phyloP scores from a whole-genome alignment of 2,113 vertebrate genomes.

The Microcebus tavaratra region DNA sequence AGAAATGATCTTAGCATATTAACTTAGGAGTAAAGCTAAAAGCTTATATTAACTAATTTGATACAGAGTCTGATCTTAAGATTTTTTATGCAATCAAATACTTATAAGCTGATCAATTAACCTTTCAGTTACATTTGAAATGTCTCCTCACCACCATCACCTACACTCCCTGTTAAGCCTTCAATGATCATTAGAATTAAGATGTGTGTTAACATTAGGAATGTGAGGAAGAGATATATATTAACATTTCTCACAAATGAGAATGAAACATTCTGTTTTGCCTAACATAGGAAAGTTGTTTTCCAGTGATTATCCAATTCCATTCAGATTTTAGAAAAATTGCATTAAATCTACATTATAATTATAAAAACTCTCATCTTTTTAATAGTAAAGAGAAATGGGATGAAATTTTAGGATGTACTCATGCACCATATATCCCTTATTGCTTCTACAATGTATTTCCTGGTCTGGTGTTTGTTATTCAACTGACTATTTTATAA shows the following conservation, averaged over 20 bases:
- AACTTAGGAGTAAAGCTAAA: background rate
- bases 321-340: background rate
- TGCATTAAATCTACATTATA: background rate
- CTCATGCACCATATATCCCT: background rate
- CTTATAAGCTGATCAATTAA: background rate
- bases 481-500: conserved; percentile 21
- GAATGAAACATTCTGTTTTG: background rate
- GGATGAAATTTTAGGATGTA: background rate
- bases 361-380: background rate
- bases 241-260: background rate
- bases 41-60: background rate
- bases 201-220: background rate
- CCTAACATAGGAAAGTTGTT: background rate
- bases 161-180: background rate
- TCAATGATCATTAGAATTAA: background rate
- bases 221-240: background rate
- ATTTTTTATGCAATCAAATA: background rate
- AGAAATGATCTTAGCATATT: background rate
- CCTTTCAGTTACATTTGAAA: background rate
- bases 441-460: background rate
- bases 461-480: background rate
- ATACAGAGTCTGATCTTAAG: background rate
- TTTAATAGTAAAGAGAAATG: background rate
- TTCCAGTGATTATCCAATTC: background rate
- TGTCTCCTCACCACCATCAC: background rate